A percentile compares a stretch with the other conserved stretches of the same genome.
phyloP scores from a whole-genome alignment of 2,797 vertebrate genomes.

The Enteromius fasciolatus region DNA sequence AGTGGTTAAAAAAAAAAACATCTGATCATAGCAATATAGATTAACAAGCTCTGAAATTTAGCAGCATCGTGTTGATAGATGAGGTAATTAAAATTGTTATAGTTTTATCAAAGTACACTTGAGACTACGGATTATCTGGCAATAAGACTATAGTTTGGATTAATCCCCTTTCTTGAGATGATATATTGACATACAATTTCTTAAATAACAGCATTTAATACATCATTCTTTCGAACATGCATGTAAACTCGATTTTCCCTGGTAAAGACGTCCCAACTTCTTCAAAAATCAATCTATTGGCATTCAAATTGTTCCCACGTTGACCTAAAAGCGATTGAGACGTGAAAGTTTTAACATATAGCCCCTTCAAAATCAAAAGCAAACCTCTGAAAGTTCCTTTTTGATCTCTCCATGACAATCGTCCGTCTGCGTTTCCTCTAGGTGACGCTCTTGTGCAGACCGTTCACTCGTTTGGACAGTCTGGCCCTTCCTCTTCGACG shows the following conservation, averaged over 20 bases:
- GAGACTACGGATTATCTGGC: background rate
- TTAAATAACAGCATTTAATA: background rate
- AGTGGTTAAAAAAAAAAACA: background rate
- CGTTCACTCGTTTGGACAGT: constrained; percentile 80
- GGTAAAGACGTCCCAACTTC: background rate
- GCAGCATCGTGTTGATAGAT: background rate
- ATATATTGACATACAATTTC: background rate
- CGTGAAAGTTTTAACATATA: background rate
- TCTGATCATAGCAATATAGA: background rate
- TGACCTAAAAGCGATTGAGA: background rate
- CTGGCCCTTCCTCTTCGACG: constrained; percentile 90
- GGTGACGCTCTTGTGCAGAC: constrained; percentile 75
- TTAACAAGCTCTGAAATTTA: background rate
- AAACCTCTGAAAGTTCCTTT: constrained; percentile 71
- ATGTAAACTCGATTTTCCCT: background rate
- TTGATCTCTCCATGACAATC: constrained; percentile 41
- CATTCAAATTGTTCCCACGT: background rate
- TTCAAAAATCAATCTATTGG: background rate
- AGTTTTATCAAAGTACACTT: background rate
- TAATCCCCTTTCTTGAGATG: background rate
- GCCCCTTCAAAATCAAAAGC: background rate
- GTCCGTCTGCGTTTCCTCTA: constrained; percentile 67
- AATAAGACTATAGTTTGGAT: background rate
- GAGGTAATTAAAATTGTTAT: background rate
- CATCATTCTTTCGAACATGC: background rate